Evolutionary conservation across 2,888 invertebrate species (phyloP).

Genomic region (Mythimna impura): DNA sequence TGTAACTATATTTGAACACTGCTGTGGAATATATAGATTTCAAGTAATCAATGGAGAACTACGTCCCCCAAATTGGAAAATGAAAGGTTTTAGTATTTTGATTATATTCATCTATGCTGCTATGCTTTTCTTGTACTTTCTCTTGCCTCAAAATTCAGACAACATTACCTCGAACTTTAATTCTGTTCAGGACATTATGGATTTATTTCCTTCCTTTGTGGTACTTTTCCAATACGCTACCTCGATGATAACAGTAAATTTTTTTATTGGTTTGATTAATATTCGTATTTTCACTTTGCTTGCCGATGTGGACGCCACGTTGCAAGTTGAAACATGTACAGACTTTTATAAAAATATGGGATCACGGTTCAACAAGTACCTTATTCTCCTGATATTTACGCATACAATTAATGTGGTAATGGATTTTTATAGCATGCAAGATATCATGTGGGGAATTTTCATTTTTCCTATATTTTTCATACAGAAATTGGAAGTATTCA

Average conservation of each 20-base stretch:
- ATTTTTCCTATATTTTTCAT: conserved; percentile 60
- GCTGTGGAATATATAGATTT: conserved; percentile 32
- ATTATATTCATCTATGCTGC: conserved; percentile 5
- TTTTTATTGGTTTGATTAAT: conserved; percentile 62
- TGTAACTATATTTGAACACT: conserved; percentile 7
- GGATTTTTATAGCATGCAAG: conserved; percentile 53
- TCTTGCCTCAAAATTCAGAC: conserved; percentile 43
- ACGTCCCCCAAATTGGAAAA: conserved; percentile 17
- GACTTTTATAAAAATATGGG: conserved; percentile 68
- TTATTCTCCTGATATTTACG: conserved; percentile 55
- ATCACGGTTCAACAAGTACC: conserved; percentile 48
- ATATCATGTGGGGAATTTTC: conserved; percentile 32
- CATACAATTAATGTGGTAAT: conserved; percentile 56
- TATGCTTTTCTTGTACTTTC: conserved; percentile 3
- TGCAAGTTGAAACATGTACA: conserved; percentile 61
- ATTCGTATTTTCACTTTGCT: conserved; percentile 67
- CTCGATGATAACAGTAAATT: conserved; percentile 51
- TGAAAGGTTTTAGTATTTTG: conserved; percentile 26
- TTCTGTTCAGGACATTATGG: background rate
- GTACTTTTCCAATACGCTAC: conserved; percentile 69
- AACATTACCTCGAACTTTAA: background rate
- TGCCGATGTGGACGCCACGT: conserved; percentile 67
- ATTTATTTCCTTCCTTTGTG: conserved; percentile 42
- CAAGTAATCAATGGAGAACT: conserved; percentile 11
- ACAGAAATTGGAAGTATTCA: conserved; percentile 73